Conservation (phyloP, 1,140 invertebrate genomes). For the Saxidomus purpurata region DNA sequence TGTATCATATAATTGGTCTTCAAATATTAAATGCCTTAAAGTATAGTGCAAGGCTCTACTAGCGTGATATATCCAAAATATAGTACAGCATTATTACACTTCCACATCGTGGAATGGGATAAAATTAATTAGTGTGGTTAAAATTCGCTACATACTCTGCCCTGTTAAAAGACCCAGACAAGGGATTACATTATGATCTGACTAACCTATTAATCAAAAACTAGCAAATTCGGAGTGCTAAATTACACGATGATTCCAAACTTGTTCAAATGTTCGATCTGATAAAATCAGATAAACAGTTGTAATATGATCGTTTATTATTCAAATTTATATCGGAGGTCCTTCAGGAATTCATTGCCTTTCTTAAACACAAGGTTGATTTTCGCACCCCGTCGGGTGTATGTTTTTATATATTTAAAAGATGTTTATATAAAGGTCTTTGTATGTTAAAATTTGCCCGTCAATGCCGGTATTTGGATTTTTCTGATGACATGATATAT, state of each 20-base stretch:
- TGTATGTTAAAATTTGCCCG: neutral
- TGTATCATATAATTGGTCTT: no score
- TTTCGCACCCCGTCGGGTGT: neutral
- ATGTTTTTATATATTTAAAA: slow-evolving; percentile 26
- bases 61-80: no score
- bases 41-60: no score
- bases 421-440: slow-evolving; percentile 33
- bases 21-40: no score
- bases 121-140: no score
- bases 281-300: slow-evolving; percentile 18
- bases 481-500: neutral
- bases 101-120: no score
- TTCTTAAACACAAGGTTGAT: slow-evolving; percentile 5
- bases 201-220: neutral
- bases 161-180: neutral
- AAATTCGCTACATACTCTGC: no score
- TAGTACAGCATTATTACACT: no score
- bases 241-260: slow-evolving; percentile 12
- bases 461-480: neutral
- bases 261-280: neutral
- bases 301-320: neutral
- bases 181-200: neutral
- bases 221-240: neutral
- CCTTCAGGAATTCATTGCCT: neutral
- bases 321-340: neutral